Evolutionary conservation across 2,797 vertebrate species (phyloP), one percentile per base, ranked within the genome.

Genomic region (Chrosomus eos): DNA sequence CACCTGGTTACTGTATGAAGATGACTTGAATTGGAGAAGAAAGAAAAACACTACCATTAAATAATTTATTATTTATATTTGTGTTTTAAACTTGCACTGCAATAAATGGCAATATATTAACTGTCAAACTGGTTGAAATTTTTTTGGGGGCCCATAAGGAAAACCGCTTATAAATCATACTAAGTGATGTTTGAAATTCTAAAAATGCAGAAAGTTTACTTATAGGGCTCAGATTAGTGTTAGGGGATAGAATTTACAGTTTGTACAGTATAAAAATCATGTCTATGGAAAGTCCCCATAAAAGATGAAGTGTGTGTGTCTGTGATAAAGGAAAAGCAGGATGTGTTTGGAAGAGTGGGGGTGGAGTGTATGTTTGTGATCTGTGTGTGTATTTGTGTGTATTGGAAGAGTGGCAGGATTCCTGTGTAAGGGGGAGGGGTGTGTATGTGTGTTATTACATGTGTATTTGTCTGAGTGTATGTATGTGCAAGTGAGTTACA

Each of bases 371-470:
- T 86, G 81, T 85, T 79, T 84, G 60, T 71, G 51, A 77, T 70
- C 48, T 84, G 86, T 75, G 48, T 88, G 83, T 80, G 38, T 88
- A 72, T 84, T 83, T 89, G 85, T 82, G 40, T 86, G 26, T 88
- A 84, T 80, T 80, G 77, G 60, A 80, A 90, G 89, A 88, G 87
- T 78, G 87, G 88, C 90, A 88, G 90, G 91, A 91, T 91, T 90
- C 53, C 38, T 74, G 40, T 76, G 73, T 36, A 67, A 67, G 28
- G 77, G 74, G 82, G 33, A 66, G 26, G 76, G 66, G 60, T 76
- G 76, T 48, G 45, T 68, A 77, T 76, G 83, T 75, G 72, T 84
- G 88, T 82, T 77, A 70, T 87, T 83, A 68, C 80, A 55, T 80
- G 40, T 60, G 64, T 67, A 51, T 71, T 74, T 62, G 60, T 72